Conservation (phyloP, 2,113 vertebrate genomes). For the Bungarus multicinctus region DNA sequence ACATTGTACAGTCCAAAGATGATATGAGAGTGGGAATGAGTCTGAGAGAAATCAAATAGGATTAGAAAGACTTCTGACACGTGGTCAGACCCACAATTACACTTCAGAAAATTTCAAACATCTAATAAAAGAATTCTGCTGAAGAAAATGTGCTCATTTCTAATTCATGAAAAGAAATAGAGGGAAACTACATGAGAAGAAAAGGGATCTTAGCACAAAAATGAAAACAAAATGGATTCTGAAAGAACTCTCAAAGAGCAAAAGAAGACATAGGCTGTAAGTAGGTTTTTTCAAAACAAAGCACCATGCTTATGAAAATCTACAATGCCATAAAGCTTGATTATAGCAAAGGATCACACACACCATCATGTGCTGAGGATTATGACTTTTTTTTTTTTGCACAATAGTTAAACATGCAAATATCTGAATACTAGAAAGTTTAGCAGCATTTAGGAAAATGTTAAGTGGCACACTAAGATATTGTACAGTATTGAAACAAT, state of each 20-base stretch:
- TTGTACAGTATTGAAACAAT: neutral
- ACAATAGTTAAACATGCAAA: neutral
- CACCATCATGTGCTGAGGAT: neutral
- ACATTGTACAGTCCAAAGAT: neutral
- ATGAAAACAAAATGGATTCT: neutral
- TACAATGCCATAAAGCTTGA: neutral
- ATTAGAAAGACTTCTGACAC: neutral
- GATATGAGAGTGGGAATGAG: neutral
- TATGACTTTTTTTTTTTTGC: neutral
- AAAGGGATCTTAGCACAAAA: neutral
- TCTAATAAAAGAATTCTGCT: neutral
- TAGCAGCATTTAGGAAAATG: neutral
- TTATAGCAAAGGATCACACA: neutral
- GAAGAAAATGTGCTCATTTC: neutral
- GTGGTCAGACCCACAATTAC: neutral
- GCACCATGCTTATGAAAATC: neutral
- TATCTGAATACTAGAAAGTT: neutral
- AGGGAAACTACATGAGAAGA: neutral
- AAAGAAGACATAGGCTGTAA: neutral
- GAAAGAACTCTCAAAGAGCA: neutral
- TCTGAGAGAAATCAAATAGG: neutral
- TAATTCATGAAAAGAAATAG: neutral
- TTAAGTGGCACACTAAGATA: neutral
- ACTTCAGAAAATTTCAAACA: neutral
- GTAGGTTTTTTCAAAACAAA: neutral